Evolutionary conservation across 2,113 vertebrate genomes (phyloP).

Genomic region (Cephalopterus ornatus): DNA sequence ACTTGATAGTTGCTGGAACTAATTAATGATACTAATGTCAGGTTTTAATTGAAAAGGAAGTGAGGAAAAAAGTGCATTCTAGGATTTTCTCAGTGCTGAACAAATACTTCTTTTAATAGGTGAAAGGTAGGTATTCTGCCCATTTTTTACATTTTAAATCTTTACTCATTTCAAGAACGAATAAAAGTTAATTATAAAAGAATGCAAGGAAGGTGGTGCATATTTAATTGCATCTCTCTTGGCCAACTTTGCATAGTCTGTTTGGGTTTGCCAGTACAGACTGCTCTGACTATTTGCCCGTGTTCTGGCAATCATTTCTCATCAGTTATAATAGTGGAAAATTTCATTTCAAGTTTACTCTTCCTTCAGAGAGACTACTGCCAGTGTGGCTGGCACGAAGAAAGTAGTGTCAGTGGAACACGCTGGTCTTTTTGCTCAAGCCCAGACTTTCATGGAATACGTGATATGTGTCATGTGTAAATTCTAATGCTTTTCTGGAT

Average conservation of each 20-base stretch:
- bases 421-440: neutral
- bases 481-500: neutral
- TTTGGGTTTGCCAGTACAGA: neutral
- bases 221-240: neutral
- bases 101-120: neutral
- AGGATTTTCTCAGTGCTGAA: neutral
- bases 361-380: neutral
- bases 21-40: neutral
- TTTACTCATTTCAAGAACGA: neutral
- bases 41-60: neutral
- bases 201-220: neutral
- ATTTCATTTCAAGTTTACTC: neutral
- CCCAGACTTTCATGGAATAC: neutral
- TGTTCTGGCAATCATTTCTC: neutral
- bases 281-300: neutral
- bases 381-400: neutral
- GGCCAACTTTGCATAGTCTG: neutral
- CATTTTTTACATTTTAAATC: neutral
- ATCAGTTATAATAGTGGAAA: neutral
- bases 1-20: neutral
- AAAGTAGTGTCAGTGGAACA: neutral
- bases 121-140: neutral
- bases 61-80: neutral
- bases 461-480: rapidly evolving
- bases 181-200: neutral